Percentiles rank a stretch among this genome's conserved stretches.
These are phyloP conservation scores for Amblyteles armatorius DNA, from an alignment of 2,888 invertebrate genomes.

Conservation along the genomic window DNA sequence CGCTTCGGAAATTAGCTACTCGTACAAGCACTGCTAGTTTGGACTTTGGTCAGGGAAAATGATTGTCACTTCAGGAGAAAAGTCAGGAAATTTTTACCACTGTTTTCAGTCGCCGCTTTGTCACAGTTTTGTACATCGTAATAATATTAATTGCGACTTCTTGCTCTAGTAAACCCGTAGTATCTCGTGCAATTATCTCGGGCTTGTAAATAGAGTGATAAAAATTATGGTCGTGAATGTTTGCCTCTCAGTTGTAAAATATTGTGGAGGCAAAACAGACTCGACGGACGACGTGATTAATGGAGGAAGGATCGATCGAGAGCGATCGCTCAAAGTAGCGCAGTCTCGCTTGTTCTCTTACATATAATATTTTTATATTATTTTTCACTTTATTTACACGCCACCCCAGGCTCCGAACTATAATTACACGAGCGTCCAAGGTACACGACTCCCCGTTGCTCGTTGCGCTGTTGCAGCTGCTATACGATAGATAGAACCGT, in stretches of 20 bases:
- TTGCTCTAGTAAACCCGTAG: background rate
- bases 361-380: background rate
- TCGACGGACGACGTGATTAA: conserved; percentile 2
- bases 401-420: conserved; percentile 9
- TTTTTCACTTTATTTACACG: conserved; percentile 5
- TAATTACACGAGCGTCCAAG: conserved; percentile 44
- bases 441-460: conserved; percentile 22
- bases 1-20: too few relatives aligned
- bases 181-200: background rate
- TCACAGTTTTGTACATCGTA: background rate
- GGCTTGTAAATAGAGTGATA: background rate
- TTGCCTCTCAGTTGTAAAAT: background rate
- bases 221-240: background rate
- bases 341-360: conserved; percentile 24
- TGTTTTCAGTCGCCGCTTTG: background rate
- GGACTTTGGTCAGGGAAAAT: too few relatives aligned
- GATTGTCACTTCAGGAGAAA: too few relatives aligned
- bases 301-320: conserved; percentile 2
- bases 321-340: conserved; percentile 3
- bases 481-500: conserved; percentile 44
- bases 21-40: too few relatives aligned
- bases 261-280: background rate
- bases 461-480: conserved; percentile 1
- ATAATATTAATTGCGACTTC: conserved; percentile 1
- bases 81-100: too few relatives aligned